Conservation (phyloP, 1,140 invertebrate genomes). For the Drosophila pseudoobscura region DNA sequence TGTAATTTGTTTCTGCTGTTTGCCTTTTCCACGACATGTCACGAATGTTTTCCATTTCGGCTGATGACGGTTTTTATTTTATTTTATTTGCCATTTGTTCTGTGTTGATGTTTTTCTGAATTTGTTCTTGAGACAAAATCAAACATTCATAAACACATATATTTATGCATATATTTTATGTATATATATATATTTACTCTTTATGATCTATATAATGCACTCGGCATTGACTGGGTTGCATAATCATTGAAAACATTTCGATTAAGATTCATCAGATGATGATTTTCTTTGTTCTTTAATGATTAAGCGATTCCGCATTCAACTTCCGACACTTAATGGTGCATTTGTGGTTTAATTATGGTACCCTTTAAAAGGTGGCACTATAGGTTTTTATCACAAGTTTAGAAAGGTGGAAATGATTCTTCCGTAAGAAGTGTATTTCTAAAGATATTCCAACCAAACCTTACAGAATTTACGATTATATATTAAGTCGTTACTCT, state of each 20-base stretch:
- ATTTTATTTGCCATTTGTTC: constrained; percentile 25
- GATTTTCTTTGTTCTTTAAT: constrained; percentile 22
- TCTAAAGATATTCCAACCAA: too few relatives aligned
- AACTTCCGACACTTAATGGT: constrained; percentile 14
- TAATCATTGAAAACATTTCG: constrained; percentile 22
- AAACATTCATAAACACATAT: background rate
- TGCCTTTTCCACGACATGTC: constrained; percentile 56
- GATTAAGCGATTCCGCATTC: background rate
- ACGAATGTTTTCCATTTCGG: constrained; percentile 69
- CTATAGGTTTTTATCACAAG: too few relatives aligned
- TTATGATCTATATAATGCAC: constrained; percentile 40
- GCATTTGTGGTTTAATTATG: background rate
- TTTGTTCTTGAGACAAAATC: constrained; percentile 38
- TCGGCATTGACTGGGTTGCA: constrained; percentile 35
- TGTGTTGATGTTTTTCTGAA: constrained; percentile 1
- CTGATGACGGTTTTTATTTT: constrained; percentile 30
- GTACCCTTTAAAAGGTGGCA: too few relatives aligned
- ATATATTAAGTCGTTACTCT: too few relatives aligned
- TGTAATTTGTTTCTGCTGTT: constrained; percentile 31
- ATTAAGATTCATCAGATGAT: background rate
- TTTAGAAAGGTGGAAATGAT: too few relatives aligned
- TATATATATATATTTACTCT: constrained; percentile 19
- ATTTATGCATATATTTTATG: constrained; percentile 11
- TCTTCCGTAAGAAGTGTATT: too few relatives aligned
- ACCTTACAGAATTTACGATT: too few relatives aligned